Base-by-base conservation (phyloP, 2,888 invertebrate species). In the Tethea ocularis region DNA sequence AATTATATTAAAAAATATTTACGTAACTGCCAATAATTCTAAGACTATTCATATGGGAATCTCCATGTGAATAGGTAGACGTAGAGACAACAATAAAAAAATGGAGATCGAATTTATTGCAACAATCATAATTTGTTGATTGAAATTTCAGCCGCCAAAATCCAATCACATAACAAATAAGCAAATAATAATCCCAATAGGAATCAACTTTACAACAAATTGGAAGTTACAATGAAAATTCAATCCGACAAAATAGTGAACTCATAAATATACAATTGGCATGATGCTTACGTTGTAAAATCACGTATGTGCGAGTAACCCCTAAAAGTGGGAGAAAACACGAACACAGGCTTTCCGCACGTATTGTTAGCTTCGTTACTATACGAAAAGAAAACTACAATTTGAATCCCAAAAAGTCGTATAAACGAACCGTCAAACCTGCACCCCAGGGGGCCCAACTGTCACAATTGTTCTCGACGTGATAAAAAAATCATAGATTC, bases 241-340 rank as follows among this genome's bases (percentile, higher is more conserved):
- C 76, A 79, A 80, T 79, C 66, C 75, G 61, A 71, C 80, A 72
- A 85, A 87, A 86, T 87, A 86, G 88, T 88, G 73, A 85, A 80
- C 88, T 90, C 90, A 92, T 92, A 92, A 91, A 92, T 92, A 92
- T 90, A 90, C 91, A 89, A 91, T 91, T 89, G 90, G 86, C 82
- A 80, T 82, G 83, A 83, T 83, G 86, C 84, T 87, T 86, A 80
- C 82, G 82, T 74, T 82, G 80, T 85, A 66, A 83, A 89, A 91
- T 88, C 90, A 89, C 90, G 88, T 87, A 83, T 77, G 77, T 80
- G 75, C 72, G 77, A 75, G 76, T 72, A 79, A 79, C 81, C 85
- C 82, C 83, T 73, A 74, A 84, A 86, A 84, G 84, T 81, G 75
- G 73, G 71, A 75, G 79, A 82, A 84, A 88, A 86, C 83, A 86